These are phyloP conservation scores for Pardosa pseudoannulata DNA, from an alignment of 2,888 invertebrate genomes.

Conservation along the genomic window DNA sequence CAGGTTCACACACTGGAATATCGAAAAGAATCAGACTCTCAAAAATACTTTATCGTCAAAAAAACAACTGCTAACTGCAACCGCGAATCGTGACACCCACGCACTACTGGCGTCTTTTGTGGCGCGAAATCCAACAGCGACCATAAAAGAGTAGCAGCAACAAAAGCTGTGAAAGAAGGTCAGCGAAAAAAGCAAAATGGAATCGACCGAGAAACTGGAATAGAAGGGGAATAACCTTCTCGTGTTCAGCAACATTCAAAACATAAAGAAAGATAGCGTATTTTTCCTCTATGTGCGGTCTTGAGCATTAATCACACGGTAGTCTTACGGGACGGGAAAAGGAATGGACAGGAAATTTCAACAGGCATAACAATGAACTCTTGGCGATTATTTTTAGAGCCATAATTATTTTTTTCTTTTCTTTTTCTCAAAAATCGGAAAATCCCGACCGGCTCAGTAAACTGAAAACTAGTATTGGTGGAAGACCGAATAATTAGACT, in stretches of 20 bases:
- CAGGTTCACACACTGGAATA: neutral
- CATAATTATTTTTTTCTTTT: neutral
- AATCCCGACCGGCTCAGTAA: too few relatives aligned
- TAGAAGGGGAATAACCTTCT: constrained; percentile 20
- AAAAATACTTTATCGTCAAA: neutral
- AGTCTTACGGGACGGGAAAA: neutral
- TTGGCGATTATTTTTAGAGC: constrained; percentile 8
- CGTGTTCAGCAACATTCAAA: neutral
- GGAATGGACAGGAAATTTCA: neutral
- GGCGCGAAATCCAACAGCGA: constrained; percentile 6
- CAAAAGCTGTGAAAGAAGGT: constrained; percentile 22
- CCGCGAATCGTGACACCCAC: constrained; percentile 13
- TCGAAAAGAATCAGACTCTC: neutral
- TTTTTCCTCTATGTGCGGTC: neutral
- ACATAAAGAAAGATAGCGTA: neutral
- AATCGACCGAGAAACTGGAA: constrained; percentile 24
- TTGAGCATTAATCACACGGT: neutral
- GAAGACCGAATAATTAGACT: too few relatives aligned
- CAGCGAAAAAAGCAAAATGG: constrained; percentile 7
- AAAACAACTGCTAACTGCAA: neutral
- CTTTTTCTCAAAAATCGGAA: neutral
- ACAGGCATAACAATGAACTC: neutral
- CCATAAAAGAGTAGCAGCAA: neutral
- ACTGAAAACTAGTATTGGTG: too few relatives aligned
- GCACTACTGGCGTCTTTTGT: neutral